These are phyloP conservation scores for Rhadinocentrus ornatus DNA, from an alignment of 2,797 vertebrate genomes.

Conservation along the genomic window DNA sequence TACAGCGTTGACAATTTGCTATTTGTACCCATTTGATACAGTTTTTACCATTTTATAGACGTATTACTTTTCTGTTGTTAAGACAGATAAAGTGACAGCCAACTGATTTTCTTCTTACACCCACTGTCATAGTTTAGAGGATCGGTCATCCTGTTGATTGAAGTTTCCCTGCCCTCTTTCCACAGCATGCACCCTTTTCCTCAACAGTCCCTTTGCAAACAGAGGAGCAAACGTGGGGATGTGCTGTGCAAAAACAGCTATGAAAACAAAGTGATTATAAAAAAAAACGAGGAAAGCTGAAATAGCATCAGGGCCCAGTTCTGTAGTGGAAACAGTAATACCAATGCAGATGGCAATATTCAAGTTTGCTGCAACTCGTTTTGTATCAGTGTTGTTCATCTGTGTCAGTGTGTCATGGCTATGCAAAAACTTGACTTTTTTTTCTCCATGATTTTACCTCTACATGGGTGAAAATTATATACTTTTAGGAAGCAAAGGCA, in stretches of 20 bases:
- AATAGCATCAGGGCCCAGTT: not conserved
- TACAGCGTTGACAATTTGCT: not conserved
- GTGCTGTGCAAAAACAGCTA: constrained; percentile 59
- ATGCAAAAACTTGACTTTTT: constrained; percentile 44
- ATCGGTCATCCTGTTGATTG: constrained; percentile 9
- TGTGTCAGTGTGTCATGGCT: constrained; percentile 26
- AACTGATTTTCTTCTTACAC: constrained; percentile 16
- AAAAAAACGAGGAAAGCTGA: constrained; percentile 16
- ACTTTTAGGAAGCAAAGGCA: not conserved
- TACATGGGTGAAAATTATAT: not conserved
- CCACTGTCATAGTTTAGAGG: constrained; percentile 15
- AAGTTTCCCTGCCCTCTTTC: constrained; percentile 11
- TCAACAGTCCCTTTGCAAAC: constrained; percentile 46
- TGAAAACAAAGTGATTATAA: constrained; percentile 61
- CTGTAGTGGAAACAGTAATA: constrained; percentile 6
- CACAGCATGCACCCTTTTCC: constrained; percentile 15
- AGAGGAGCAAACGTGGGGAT: constrained; percentile 18
- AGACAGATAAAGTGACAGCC: not conserved
- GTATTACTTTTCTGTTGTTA: no score
- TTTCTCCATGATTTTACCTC: not conserved
- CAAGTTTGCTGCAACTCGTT: not conserved
- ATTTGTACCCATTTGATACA: not conserved
- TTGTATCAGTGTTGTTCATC: constrained; percentile 54
- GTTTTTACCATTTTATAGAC: not conserved
- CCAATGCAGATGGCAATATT: not conserved